Conservation (phyloP, 1,140 invertebrate species). For the Pentalonia nigronervosa region DNA sequence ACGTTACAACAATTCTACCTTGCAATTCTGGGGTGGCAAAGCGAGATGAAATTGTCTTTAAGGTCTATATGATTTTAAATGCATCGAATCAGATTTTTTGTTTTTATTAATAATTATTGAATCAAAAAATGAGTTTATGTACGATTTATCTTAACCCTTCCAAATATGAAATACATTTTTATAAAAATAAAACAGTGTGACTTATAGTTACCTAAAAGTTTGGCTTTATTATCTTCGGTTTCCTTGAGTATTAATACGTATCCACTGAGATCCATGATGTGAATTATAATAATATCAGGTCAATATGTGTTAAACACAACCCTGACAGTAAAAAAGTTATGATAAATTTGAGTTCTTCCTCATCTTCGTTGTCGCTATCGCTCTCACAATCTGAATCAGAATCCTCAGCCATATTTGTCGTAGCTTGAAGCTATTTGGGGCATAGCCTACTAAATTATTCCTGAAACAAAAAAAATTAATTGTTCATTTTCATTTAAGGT, state of each 20-base stretch:
- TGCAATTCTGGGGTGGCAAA: background rate
- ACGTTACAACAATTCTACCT: background rate
- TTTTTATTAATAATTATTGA: background rate
- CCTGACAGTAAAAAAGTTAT: background rate
- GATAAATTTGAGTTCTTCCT: conserved; percentile 38
- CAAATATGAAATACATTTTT: background rate
- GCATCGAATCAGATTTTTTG: background rate
- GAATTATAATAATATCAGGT: conserved; percentile 3
- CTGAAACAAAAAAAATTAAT: conserved; percentile 36
- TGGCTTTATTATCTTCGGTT: conserved; percentile 91
- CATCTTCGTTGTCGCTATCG: conserved; percentile 46
- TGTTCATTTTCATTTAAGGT: background rate
- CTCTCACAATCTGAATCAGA: conserved; percentile 46
- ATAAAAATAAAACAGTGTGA: conserved; percentile 63
- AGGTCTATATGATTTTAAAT: background rate
- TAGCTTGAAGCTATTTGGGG: conserved; percentile 28
- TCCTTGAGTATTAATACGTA: conserved; percentile 96
- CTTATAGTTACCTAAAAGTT: conserved; percentile 80
- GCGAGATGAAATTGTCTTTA: background rate
- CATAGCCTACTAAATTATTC: conserved; percentile 46
- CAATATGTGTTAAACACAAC: conserved; percentile 34
- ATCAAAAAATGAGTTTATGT: rapidly evolving
- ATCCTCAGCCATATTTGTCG: conserved; percentile 44
- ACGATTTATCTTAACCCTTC: background rate
- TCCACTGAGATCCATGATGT: conserved; percentile 82